Conservation (phyloP, 2,113 vertebrate genomes). For the Boulengeromyrus knoepffleri region DNA sequence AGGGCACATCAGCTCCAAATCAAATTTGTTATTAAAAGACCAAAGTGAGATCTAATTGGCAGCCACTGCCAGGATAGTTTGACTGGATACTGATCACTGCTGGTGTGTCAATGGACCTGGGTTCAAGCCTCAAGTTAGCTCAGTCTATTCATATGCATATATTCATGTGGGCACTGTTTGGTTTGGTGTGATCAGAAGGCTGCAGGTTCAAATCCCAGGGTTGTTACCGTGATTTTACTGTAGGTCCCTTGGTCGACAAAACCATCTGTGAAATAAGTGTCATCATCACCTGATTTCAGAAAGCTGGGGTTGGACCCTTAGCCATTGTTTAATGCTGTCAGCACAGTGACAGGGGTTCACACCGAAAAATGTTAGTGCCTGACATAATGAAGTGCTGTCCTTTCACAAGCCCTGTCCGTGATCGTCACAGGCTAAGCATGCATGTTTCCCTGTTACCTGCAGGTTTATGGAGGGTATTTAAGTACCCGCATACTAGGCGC, state of each 20-base stretch:
- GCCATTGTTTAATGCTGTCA: background rate
- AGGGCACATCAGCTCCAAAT: background rate
- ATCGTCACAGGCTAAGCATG: background rate
- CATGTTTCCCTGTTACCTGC: slow-evolving; percentile 18
- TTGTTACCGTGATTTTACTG: background rate
- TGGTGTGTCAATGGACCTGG: background rate
- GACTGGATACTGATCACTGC: background rate
- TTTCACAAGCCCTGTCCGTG: background rate
- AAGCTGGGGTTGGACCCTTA: background rate
- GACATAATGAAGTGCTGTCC: background rate
- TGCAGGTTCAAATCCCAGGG: background rate
- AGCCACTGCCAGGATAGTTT: background rate
- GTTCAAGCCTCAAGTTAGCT: background rate
- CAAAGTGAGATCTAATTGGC: background rate
- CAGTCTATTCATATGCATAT: background rate
- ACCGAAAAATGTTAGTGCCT: background rate
- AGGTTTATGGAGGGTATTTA: slow-evolving; percentile 93
- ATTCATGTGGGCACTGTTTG: background rate
- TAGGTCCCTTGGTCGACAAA: background rate
- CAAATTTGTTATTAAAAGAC: background rate
- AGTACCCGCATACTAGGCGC: slow-evolving; percentile 76
- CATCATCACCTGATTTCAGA: background rate
- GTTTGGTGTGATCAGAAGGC: background rate
- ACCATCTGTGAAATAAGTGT: background rate
- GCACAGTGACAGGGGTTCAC: background rate